Conservation (phyloP, 2,888 invertebrate species). For the Cyclophora punctaria region DNA sequence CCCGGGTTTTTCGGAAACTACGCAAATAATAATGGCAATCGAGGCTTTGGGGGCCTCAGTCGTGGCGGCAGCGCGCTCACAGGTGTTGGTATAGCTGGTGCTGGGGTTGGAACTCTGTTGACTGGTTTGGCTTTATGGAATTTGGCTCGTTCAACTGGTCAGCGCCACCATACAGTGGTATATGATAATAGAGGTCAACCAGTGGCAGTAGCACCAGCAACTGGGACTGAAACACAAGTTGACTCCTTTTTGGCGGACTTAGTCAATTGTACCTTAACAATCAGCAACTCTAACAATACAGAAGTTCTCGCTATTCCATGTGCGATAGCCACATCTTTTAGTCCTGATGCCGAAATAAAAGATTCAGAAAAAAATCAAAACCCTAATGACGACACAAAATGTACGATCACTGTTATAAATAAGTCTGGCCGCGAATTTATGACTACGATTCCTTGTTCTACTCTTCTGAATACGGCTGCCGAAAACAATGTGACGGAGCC, state of each 20-base stretch:
- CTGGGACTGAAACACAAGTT: conserved; percentile 36
- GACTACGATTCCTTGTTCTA: conserved; percentile 68
- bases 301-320: conserved; percentile 68
- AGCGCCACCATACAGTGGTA: conserved; percentile 58
- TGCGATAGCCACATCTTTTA: conserved; percentile 67
- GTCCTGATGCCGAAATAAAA: conserved; percentile 61
- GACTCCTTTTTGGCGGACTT: conserved; percentile 61
- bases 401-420: conserved; percentile 59
- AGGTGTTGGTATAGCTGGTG: conserved; percentile 64
- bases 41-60: conserved; percentile 48
- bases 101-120: conserved; percentile 63
- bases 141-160: conserved; percentile 63
- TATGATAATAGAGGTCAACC: conserved; percentile 68
- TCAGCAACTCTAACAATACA: conserved; percentile 49
- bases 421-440: conserved; percentile 58
- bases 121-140: conserved; percentile 71
- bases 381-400: conserved; percentile 54
- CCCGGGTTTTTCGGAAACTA: conserved; percentile 63
- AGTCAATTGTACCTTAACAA: conserved; percentile 63
- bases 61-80: conserved; percentile 49
- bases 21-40: conserved; percentile 40
- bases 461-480: conserved; percentile 58
- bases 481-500: conserved; percentile 69
- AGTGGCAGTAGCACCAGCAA: conserved; percentile 55
- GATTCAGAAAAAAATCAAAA: conserved; percentile 36